A percentile compares a stretch with the other conserved stretches of the same genome.
Evolutionary conservation across 2,888 invertebrate genomes (phyloP).

Genomic region (Hoplodrina ambigua): DNA sequence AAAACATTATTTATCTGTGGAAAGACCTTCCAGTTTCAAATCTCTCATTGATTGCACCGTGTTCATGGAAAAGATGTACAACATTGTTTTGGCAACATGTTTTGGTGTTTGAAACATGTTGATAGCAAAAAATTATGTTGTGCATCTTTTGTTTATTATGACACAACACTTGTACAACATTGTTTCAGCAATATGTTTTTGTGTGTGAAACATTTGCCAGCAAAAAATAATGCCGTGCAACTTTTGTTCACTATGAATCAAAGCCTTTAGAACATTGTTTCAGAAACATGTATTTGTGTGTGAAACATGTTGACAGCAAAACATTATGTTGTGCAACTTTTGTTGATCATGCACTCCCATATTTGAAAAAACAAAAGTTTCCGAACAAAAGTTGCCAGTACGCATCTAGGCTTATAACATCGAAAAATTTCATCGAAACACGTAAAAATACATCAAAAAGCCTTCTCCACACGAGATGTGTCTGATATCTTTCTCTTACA

Average conservation of each 20-base stretch:
- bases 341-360: background rate
- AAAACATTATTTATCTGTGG: background rate
- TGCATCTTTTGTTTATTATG: no score
- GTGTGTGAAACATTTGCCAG: background rate
- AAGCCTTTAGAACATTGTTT: background rate
- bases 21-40: no score
- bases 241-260: background rate
- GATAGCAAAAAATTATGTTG: no score
- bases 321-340: no score
- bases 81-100: background rate
- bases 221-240: background rate
- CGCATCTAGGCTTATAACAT: constrained; percentile 68
- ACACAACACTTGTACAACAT: background rate
- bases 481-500: constrained; percentile 54
- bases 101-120: background rate
- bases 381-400: constrained; percentile 13
- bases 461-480: constrained; percentile 59
- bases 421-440: constrained; percentile 76
- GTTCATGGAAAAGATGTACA: background rate
- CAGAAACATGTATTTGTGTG: no score
- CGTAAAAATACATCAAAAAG: constrained; percentile 78
- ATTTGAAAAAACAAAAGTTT: no score
- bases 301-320: no score
- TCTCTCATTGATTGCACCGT: background rate
- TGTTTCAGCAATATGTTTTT: background rate